A percentile compares a stretch with the other conserved stretches of the same genome.
These are phyloP conservation scores for Xanthorhoe designata DNA, from an alignment of 2,888 invertebrate genomes.

Conservation along the genomic window DNA sequence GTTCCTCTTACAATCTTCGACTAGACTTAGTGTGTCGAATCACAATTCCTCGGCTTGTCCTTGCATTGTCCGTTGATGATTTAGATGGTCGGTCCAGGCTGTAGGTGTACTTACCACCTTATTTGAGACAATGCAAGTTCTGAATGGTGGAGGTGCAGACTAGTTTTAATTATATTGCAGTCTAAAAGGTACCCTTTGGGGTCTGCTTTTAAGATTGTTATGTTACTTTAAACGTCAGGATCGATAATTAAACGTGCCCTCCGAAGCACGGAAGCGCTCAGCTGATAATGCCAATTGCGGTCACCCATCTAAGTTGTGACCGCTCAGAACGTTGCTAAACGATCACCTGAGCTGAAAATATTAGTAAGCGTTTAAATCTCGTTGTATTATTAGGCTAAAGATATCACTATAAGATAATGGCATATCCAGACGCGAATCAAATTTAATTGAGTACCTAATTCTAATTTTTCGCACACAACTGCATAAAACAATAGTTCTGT, in stretches of 20 bases:
- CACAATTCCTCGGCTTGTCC: slow-evolving; percentile 22
- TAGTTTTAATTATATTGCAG: slow-evolving; percentile 29
- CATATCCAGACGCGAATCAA: background rate
- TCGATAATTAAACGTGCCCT: no score
- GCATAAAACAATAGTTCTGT: slow-evolving; percentile 21
- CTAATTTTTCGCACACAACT: background rate
- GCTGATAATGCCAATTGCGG: no score
- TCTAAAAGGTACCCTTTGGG: background rate
- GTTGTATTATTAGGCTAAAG: no score
- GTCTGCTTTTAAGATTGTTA: background rate
- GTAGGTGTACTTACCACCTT: slow-evolving; percentile 23
- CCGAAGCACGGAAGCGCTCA: no score
- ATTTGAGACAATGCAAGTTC: slow-evolving; percentile 34
- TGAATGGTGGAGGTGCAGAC: slow-evolving; percentile 29
- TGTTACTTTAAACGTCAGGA: no score
- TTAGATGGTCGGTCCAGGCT: slow-evolving; percentile 26
- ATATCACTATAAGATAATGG: background rate
- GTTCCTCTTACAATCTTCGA: no score
- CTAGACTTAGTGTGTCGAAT: slow-evolving; percentile 20
- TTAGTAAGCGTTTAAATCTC: no score
- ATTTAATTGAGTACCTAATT: background rate
- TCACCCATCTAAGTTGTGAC: no score
- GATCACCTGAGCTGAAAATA: no score
- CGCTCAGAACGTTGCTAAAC: no score
- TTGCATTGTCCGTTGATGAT: slow-evolving; percentile 42